Base-by-base conservation (phyloP, 2,113 vertebrate genomes). In the Dasyurus viverrinus region DNA sequence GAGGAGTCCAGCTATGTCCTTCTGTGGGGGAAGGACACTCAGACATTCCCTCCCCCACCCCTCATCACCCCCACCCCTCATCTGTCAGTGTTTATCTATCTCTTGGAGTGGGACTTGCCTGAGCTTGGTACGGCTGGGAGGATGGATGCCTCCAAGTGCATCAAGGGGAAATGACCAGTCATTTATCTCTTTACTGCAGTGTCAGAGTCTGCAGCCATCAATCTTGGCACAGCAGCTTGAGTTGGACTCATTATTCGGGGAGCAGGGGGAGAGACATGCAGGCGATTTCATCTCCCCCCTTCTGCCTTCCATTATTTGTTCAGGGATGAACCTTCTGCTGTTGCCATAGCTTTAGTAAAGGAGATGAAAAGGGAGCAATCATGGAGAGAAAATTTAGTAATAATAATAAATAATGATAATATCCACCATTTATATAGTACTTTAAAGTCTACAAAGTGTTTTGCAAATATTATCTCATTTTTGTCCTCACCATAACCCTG, bases 161-260 rank as follows among this genome's bases (percentile, higher is more conserved):
- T 98, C 95, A 76, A 92, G 98, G 97, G 98, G 98, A 98, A 98
- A 98, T 98, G 98, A 98, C 98, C 98, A 98, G 97, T 97, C 98
- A 99, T 99, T 98, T 97, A 98, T 99, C 99, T 99, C 98, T 97
- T 98, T 97, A 96, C 98, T 97, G 97, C 98, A 97, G 97, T 98
- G 97, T 98, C 98, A 98, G 95, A 98, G 98, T 98, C 98, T 97
- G 98, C 98, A 98, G 98, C 98, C 98, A 99, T 99, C 98, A 98
- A 98, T 99, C 98, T 98, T 97, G 95, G 93, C 95, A 94, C 92
- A 9, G 97, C 98, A 96, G 98, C 96, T 98, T 96, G 93, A 53
- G 95, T 98, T 97, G 97, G 97, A 95, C 97, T 98, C 76, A 26
- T 92, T 53, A n/a, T 97, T 98, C 94, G 46, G 97, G 97, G 57